Evolutionary conservation across 2,797 vertebrate species (phyloP), one percentile per base, ranked within the genome.

Genomic region (Lepus oiostolus): DNA sequence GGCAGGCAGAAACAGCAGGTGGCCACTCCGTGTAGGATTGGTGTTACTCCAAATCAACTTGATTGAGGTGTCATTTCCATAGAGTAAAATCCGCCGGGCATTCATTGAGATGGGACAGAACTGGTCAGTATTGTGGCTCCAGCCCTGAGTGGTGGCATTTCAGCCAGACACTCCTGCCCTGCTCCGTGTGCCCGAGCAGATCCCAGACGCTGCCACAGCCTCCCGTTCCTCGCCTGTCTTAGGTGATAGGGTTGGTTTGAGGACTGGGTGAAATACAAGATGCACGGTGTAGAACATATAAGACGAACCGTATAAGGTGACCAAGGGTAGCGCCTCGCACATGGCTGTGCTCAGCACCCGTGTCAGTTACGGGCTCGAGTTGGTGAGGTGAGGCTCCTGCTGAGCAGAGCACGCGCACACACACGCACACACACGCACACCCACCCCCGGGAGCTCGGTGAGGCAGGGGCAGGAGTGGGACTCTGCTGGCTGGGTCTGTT

Each of bases 81-180:
- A 13, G 2, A 82, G 28, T 42, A 79, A 85, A 79, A 54, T 50
- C 58, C 52, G 30, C 30, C n/a, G 50, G 32, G 26, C 38, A 65
- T 92, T 65, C 63, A 68, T 14, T 82, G 35, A 62, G 6, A 88
- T 92, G 85, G 85, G 58, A 74, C 70, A 65, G 58, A 81, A 67
- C 24, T 8, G 9, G 42, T 79, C 19, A 38, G 2, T 10, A n/a
- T 8, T 60, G 7, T 75, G n/a, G 38, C 71, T 1, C 28, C 13
- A 22, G 32, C 52, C 14, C 4, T 4, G 71, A 80, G 62, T 26
- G 24, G 9, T 77, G 72, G 14, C 74, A 62, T 62, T 88, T 14
- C 14, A 52, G 8, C 60, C 76, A 30, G 54, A n/a, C 6, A 14
- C 42, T 24, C 67, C 35, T 75, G 35, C n/a, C 24, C n/a, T 84